phyloP scores from a whole-genome alignment of 2,797 vertebrate species.

The Podarcis lilfordi region DNA sequence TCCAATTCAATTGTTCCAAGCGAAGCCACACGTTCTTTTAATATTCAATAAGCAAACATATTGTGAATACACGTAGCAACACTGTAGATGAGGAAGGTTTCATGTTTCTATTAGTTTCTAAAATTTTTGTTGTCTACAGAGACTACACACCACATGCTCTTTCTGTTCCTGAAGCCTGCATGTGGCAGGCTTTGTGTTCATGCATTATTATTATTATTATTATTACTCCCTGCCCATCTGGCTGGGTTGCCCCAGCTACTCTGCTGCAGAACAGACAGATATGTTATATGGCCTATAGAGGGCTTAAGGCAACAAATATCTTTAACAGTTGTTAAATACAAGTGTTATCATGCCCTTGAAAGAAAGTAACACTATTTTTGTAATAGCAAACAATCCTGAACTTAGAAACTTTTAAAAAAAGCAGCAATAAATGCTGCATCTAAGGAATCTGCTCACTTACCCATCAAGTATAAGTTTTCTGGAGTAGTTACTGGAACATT shows the following conservation, averaged over 20 bases:
- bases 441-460: slow-evolving; percentile 72
- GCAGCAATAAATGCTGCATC: not conserved
- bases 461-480: slow-evolving; percentile 98
- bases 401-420: not conserved
- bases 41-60: not conserved
- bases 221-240: no score
- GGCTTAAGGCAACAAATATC: not conserved
- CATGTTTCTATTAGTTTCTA: not conserved
- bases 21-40: not conserved
- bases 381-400: not conserved
- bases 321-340: not conserved
- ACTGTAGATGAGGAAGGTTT: not conserved
- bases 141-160: not conserved
- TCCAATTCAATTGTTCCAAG: not conserved
- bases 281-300: not conserved
- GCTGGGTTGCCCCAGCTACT: no score
- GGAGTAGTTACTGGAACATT: slow-evolving; percentile 92
- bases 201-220: no score
- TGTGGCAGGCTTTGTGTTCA: not conserved
- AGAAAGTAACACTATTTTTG: not conserved
- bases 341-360: not conserved
- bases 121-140: not conserved
- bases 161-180: not conserved
- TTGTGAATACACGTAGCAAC: not conserved
- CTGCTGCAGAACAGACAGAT: not conserved